phyloP scores from a whole-genome alignment of 1,140 invertebrate species.

The Phortica variegata region DNA sequence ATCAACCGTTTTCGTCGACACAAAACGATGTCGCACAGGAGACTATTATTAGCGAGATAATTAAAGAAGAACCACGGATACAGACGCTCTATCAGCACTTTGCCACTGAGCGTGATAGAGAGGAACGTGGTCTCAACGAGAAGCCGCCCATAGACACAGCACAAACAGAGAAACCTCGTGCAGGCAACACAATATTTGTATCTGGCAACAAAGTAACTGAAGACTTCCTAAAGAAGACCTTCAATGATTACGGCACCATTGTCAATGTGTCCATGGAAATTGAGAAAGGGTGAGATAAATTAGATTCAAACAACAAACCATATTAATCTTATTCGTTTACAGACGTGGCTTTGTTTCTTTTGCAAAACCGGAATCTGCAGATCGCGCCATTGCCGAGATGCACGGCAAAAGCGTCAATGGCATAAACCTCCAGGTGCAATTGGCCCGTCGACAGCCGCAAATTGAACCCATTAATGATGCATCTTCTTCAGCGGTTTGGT shows the following conservation, averaged over 20 bases:
- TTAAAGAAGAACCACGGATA: conserved; percentile 51
- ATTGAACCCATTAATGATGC: conserved; percentile 78
- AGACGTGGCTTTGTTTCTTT: conserved; percentile 89
- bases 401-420: conserved; percentile 79
- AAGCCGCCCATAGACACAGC: conserved; percentile 47
- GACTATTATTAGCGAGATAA: conserved; percentile 52
- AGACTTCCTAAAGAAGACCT: conserved; percentile 78
- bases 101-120: conserved; percentile 69
- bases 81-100: conserved; percentile 88
- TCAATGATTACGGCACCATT: conserved; percentile 76
- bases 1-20: conserved; percentile 85
- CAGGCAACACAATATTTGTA: conserved; percentile 85
- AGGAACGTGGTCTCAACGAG: conserved; percentile 61
- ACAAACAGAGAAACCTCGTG: conserved; percentile 66
- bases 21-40: conserved; percentile 61
- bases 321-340: background rate
- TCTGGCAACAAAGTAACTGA: conserved; percentile 79
- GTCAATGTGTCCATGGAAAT: conserved; percentile 87
- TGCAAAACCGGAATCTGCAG: conserved; percentile 83
- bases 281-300: conserved; percentile 72
- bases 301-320: background rate
- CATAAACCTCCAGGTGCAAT: conserved; percentile 73
- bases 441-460: conserved; percentile 79
- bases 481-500: conserved; percentile 76
- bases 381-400: conserved; percentile 83